These are phyloP conservation scores for Carassius carassius DNA, from an alignment of 2,113 vertebrate species.

Conservation along the genomic window DNA sequence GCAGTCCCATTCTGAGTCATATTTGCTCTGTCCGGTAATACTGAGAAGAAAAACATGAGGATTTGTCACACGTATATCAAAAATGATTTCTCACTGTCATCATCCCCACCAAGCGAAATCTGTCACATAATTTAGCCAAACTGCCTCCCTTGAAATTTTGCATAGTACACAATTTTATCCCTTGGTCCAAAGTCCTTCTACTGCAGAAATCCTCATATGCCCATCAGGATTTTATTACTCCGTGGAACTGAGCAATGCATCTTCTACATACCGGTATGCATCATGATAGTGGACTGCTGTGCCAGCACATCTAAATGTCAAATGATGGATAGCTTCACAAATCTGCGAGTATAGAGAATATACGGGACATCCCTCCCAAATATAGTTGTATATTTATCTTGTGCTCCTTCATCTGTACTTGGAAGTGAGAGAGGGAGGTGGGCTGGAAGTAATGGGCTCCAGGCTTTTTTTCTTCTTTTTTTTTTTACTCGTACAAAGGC, in stretches of 20 bases:
- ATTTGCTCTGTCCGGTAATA: neutral
- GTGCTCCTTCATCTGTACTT: neutral
- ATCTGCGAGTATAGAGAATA: neutral
- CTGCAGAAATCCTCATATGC: neutral
- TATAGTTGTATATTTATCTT: slow-evolving; percentile 18
- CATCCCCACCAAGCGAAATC: neutral
- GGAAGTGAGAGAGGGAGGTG: neutral
- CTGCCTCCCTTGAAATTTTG: neutral
- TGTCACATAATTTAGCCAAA: neutral
- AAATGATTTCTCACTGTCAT: neutral
- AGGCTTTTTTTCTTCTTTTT: neutral
- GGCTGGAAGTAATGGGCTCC: slow-evolving; percentile 19
- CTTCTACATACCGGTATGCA: neutral
- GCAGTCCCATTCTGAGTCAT: neutral
- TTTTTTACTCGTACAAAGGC: neutral
- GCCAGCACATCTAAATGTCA: slow-evolving; percentile 7
- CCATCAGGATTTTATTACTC: neutral
- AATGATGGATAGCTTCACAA: neutral
- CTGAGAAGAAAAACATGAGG: neutral
- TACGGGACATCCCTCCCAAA: slow-evolving; percentile 2
- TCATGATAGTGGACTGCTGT: slow-evolving; percentile 25
- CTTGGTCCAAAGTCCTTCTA: neutral
- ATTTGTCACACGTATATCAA: neutral
- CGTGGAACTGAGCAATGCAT: neutral
- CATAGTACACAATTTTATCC: too few species aligned